Conservation (phyloP, 30 jellyfish, hydroid and myxozoan genomes). For the Pseudorhiza aurosa region DNA sequence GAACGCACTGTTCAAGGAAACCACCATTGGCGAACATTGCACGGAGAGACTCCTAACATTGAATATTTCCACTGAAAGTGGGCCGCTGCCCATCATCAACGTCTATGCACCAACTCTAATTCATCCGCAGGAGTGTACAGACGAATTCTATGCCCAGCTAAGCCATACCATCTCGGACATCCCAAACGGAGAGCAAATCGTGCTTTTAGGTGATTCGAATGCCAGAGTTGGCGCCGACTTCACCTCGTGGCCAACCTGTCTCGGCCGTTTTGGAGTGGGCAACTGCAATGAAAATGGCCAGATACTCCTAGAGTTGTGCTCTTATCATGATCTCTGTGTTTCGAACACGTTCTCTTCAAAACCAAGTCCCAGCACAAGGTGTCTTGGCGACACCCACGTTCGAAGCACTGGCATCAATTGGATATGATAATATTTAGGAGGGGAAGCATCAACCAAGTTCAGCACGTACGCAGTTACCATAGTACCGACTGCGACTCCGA, state of each 20-base stretch:
- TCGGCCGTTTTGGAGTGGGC: constrained; percentile 50
- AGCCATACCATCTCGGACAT: not conserved
- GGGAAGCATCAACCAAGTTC: not conserved
- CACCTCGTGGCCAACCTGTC: constrained; percentile 38
- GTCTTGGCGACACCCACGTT: constrained; percentile 52
- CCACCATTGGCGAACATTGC: not conserved
- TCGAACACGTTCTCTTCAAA: constrained; percentile 47
- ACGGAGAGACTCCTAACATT: constrained; percentile 9
- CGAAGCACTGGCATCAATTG: constrained; percentile 56
- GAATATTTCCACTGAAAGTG: not conserved
- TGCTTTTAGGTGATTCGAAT: constrained; percentile 50
- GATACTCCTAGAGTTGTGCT: constrained; percentile 33
- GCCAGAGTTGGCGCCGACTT: constrained; percentile 55
- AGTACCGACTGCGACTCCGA: constrained; percentile 63
- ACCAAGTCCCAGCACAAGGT: constrained; percentile 38
- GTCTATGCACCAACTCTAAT: constrained; percentile 45
- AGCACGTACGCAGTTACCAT: constrained; percentile 22
- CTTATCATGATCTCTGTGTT: constrained; percentile 26
- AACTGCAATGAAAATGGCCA: constrained; percentile 48
- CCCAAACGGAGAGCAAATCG: constrained; percentile 3
- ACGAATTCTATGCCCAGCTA: constrained; percentile 40
- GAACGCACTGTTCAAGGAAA: constrained; percentile 7
- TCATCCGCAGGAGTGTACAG: constrained; percentile 15
- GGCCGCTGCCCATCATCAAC: constrained; percentile 9
- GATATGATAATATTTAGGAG: constrained; percentile 20